A percentile compares a stretch with the other conserved stretches of the same genome.
Evolutionary conservation across 2,888 invertebrate species (phyloP).

Genomic region (Yponomeuta malinellus): DNA sequence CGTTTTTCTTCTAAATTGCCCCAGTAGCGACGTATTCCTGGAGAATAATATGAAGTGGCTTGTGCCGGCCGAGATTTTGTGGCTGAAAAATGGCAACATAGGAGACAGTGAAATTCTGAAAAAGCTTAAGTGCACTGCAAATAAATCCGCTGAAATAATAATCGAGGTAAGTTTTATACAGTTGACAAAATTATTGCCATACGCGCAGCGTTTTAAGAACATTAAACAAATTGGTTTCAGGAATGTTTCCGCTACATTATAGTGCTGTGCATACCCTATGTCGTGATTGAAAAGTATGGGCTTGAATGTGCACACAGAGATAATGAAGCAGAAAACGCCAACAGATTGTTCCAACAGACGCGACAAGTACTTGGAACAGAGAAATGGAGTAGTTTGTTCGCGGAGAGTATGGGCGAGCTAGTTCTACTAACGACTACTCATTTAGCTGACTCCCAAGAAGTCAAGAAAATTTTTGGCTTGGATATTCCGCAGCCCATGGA

Average conservation of each 20-base stretch:
- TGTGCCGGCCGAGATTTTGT: conserved; percentile 58
- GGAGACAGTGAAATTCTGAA: conserved; percentile 40
- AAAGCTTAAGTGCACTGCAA: conserved; percentile 29
- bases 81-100: conserved; percentile 47
- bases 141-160: conserved; percentile 31
- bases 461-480: conserved; percentile 40
- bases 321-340: conserved; percentile 33
- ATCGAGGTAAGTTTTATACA: conserved; percentile 38
- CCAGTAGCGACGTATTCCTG: conserved; percentile 47
- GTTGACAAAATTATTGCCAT: neutral
- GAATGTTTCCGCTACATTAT: conserved; percentile 52
- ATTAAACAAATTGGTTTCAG: conserved; percentile 36
- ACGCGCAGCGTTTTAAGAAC: neutral
- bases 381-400: conserved; percentile 53
- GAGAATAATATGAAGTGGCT: conserved; percentile 63
- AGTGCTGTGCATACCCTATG: conserved; percentile 52
- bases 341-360: conserved; percentile 45
- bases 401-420: conserved; percentile 55
- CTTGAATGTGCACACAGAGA: conserved; percentile 27
- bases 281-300: conserved; percentile 50
- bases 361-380: conserved; percentile 48
- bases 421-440: conserved; percentile 44
- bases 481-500: conserved; percentile 41
- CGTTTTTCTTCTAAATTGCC: conserved; percentile 50
- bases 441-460: conserved; percentile 49